phyloP scores from a whole-genome alignment of 2,797 vertebrate species.

The Pipistrellus pygmaeus region DNA sequence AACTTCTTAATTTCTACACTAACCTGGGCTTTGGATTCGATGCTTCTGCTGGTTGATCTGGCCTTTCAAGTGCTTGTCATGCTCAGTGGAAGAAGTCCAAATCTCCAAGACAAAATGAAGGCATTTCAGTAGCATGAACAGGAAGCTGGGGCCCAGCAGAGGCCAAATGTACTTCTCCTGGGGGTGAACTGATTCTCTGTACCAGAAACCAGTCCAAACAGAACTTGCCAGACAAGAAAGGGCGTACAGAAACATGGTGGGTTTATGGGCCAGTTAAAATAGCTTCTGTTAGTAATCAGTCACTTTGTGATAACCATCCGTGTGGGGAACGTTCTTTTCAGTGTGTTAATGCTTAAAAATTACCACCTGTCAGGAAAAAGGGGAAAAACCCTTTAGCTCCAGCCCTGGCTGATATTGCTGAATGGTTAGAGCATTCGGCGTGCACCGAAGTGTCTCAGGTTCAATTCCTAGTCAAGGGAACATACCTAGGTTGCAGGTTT shows the following conservation, averaged over 20 bases:
- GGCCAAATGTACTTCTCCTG: constrained; percentile 86
- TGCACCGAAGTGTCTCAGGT: no score
- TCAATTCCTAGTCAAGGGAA: no score
- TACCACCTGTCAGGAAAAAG: neutral
- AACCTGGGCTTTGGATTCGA: constrained; percentile 90
- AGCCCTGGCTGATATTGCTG: no score
- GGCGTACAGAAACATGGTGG: neutral
- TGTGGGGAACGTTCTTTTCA: neutral
- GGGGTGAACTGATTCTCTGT: constrained; percentile 92
- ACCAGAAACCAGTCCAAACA: constrained; percentile 93
- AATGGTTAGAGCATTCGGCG: no score
- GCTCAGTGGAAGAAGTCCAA: constrained; percentile 95
- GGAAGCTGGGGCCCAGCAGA: neutral
- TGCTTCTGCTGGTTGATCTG: constrained; percentile 84
- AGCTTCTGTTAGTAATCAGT: neutral
- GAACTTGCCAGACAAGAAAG: constrained; percentile 88
- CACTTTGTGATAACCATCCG: neutral
- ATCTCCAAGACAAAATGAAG: constrained; percentile 85
- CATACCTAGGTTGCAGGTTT: no score
- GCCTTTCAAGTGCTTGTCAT: constrained; percentile 91
- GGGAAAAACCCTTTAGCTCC: no score
- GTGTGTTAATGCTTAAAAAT: neutral
- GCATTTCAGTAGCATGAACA: neutral
- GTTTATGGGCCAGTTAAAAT: neutral
- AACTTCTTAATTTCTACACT: constrained; percentile 84